Conservation (phyloP, 2,113 vertebrate species). For the Barbus barbus region DNA sequence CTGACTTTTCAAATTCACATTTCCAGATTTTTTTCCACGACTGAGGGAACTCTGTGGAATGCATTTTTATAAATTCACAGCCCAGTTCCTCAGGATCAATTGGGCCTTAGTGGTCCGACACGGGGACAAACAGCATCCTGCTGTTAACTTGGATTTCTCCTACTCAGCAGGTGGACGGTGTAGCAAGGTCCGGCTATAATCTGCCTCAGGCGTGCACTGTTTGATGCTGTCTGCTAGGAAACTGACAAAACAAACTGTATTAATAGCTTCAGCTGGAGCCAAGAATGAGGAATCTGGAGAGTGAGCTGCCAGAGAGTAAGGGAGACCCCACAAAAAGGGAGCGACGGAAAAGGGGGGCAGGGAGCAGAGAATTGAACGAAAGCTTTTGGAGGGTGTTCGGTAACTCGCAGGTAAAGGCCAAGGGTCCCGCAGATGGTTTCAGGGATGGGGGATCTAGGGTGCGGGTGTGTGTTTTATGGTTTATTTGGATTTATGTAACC, state of each 20-base stretch:
- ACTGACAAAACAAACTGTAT: slow-evolving; percentile 85
- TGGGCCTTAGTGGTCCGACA: slow-evolving; percentile 41
- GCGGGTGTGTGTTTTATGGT: slow-evolving; percentile 49
- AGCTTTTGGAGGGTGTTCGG: slow-evolving; percentile 50
- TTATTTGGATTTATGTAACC: slow-evolving; percentile 66
- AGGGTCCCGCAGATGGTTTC: slow-evolving; percentile 12
- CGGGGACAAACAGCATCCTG: slow-evolving; percentile 56
- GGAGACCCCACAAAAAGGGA: slow-evolving; percentile 69
- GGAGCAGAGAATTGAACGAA: slow-evolving; percentile 26
- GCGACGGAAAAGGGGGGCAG: slow-evolving; percentile 10
- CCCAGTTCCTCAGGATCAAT: neutral
- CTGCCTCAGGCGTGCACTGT: slow-evolving; percentile 75
- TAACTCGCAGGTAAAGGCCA: slow-evolving; percentile 56
- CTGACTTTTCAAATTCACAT: neutral
- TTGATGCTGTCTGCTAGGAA: slow-evolving; percentile 83
- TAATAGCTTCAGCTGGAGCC: slow-evolving; percentile 76
- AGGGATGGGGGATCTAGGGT: slow-evolving; percentile 47
- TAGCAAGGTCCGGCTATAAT: slow-evolving; percentile 75
- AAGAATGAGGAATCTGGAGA: slow-evolving; percentile 75
- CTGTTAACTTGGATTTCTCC: slow-evolving; percentile 75
- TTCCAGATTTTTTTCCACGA: neutral
- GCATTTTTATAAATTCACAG: too few species aligned
- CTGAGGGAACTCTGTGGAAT: too few species aligned
- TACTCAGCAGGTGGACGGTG: slow-evolving; percentile 76
- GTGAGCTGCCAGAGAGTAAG: slow-evolving; percentile 75